Percentiles rank a stretch among this genome's conserved stretches.
These are phyloP conservation scores for Vidua chalybeata DNA, from an alignment of 2,113 vertebrate species.

Conservation along the genomic window DNA sequence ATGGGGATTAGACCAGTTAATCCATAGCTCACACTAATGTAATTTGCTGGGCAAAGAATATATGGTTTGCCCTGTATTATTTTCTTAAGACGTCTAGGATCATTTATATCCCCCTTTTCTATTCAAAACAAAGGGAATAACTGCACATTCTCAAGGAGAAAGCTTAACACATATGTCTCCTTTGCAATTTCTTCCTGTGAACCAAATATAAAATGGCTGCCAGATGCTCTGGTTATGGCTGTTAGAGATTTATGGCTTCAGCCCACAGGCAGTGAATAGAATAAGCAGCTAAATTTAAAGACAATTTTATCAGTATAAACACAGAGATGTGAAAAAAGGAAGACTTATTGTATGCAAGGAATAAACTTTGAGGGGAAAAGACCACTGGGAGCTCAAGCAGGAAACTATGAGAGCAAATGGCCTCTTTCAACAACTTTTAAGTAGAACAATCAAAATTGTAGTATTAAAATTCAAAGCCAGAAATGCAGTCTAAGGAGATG, in stretches of 20 bases:
- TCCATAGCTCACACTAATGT: not conserved
- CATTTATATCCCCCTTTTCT: not conserved
- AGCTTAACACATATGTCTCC: not conserved
- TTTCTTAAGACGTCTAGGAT: not conserved
- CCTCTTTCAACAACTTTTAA: not conserved
- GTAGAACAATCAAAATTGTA: not conserved
- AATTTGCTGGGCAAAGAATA: constrained; percentile 5
- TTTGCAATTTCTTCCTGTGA: not conserved
- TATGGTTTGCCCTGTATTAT: not conserved
- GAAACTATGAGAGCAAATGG: not conserved
- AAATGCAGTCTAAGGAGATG: not conserved
- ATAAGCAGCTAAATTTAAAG: constrained; percentile 6
- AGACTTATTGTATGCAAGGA: not conserved
- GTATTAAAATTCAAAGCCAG: not conserved
- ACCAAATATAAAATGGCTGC: constrained; percentile 19
- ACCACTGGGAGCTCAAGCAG: not conserved
- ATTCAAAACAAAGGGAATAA: not conserved
- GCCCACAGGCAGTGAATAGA: not conserved
- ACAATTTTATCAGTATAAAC: constrained; percentile 13
- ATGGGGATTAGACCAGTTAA: not conserved
- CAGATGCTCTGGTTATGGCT: not conserved
- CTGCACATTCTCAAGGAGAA: not conserved
- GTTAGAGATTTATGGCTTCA: constrained; percentile 16
- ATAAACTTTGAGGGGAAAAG: not conserved
- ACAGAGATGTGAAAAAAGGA: not conserved